Evolutionary conservation across 2,888 invertebrate species (phyloP), one percentile per base, ranked within the genome.

Genomic region (Plebejus melissa): DNA sequence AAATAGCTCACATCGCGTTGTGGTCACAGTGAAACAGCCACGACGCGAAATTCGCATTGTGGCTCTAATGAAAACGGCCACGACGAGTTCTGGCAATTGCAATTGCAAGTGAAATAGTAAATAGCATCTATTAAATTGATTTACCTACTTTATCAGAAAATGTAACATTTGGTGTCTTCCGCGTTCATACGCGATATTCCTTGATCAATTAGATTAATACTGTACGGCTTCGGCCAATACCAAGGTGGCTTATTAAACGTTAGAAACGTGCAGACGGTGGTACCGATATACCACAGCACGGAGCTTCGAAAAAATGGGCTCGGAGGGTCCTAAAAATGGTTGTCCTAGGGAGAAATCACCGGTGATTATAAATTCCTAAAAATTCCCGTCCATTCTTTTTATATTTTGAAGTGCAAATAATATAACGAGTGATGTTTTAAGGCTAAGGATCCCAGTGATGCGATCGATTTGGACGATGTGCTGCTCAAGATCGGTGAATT

Each of bases 401-500:
- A 80, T 71, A 32, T 70, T 71, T 76, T 70, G 46, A 1, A 16
- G 71, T 65, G 41, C 50, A 69, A 65, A 72, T 11, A 77, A 74
- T 76, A 41, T 57, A 46, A 13, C 28, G 32, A 60, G 69, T 69
- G 72, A 76, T 78, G 75, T 78, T 83, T 83, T 75, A 81, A 87
- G 87, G 85, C 82, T 71, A 82, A 94, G 90, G 94, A 94, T 80
- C 78, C 80, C 74, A 83, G 83, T 75, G 84, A 86, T 71, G 90
- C 94, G 22, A 95, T 97, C 86, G 97, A 98, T 87, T 94, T 98
- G 89, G 98, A 98, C 84, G 97, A 98, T 84, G 91, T 98, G 77
- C 88, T 98, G 78, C 97, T 97, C 0, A 95, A 96, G 84, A 96
- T 98, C 78, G 98, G 98, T 2, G 98, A 98, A 87, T 98, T 98